A percentile compares a stretch with the other conserved stretches of the same genome.
phyloP scores from a whole-genome alignment of 1,140 invertebrate genomes.

The Lepidostoma basale region DNA sequence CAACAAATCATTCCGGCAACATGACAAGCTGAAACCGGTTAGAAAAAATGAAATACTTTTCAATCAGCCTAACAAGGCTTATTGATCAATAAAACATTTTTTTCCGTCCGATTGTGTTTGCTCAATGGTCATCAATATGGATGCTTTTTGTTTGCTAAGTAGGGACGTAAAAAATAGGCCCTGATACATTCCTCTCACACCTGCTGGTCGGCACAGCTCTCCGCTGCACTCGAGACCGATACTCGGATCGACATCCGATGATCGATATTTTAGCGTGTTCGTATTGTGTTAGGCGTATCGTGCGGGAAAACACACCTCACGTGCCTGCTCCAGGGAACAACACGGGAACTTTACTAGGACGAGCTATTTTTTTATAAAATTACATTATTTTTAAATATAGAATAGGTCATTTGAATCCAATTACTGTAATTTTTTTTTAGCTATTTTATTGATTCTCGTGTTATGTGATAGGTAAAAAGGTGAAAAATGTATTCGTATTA shows the following conservation, averaged over 20 bases:
- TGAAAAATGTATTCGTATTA: too few species aligned
- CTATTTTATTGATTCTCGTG: too few species aligned
- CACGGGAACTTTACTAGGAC: too few species aligned
- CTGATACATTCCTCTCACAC: slow-evolving; percentile 37
- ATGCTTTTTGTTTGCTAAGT: slow-evolving; percentile 46
- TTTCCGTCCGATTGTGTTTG: slow-evolving; percentile 33
- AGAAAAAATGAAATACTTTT: slow-evolving; percentile 12
- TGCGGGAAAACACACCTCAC: too few species aligned
- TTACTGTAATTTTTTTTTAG: too few species aligned
- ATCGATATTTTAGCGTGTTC: slow-evolving; percentile 25
- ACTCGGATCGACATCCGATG: slow-evolving; percentile 12
- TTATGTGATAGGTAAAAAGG: too few species aligned
- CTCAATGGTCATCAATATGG: slow-evolving; percentile 41
- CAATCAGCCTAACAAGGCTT: slow-evolving; percentile 22
- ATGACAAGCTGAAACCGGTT: not conserved
- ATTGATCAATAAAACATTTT: slow-evolving; percentile 31
- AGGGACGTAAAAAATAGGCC: slow-evolving; percentile 39
- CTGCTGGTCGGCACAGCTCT: slow-evolving; percentile 40
- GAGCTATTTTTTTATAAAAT: too few species aligned
- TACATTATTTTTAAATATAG: too few species aligned
- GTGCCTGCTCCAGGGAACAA: too few species aligned
- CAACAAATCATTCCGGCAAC: too few species aligned
- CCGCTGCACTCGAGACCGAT: slow-evolving; percentile 18
- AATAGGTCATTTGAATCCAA: too few species aligned
- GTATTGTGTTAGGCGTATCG: too few species aligned